Evolutionary conservation across 2,797 vertebrate genomes (phyloP).

Genomic region (Agapornis canus): DNA sequence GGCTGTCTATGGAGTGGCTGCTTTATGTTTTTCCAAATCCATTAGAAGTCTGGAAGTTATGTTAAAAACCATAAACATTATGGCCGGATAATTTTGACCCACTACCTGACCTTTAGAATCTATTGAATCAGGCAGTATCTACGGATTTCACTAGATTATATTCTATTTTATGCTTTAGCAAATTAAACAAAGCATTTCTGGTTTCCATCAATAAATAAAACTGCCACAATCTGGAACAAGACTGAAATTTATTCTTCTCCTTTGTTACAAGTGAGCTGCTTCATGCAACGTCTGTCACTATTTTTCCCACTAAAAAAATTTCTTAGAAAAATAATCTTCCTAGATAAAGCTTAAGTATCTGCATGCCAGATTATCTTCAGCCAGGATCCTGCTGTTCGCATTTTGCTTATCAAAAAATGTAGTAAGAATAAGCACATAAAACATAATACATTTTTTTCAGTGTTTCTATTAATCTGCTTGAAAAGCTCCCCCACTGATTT

Average conservation of each 20-base stretch:
- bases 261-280: neutral
- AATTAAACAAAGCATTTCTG: neutral
- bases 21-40: neutral
- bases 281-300: neutral
- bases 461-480: neutral
- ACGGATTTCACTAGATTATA: neutral
- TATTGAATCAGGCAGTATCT: neutral
- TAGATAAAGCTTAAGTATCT: neutral
- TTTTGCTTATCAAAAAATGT: neutral
- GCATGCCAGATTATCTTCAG: neutral
- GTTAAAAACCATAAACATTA: neutral
- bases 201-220: neutral
- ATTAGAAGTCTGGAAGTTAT: neutral
- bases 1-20: neutral
- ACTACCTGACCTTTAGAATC: neutral
- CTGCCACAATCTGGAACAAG: neutral
- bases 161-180: neutral
- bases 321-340: constrained; percentile 13
- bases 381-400: neutral
- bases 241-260: neutral
- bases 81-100: neutral
- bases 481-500: neutral
- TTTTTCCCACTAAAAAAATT: neutral
- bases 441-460: no score
- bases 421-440: neutral